phyloP scores from a whole-genome alignment of 2,888 invertebrate genomes.

The Archaeoteleia sp. region DNA sequence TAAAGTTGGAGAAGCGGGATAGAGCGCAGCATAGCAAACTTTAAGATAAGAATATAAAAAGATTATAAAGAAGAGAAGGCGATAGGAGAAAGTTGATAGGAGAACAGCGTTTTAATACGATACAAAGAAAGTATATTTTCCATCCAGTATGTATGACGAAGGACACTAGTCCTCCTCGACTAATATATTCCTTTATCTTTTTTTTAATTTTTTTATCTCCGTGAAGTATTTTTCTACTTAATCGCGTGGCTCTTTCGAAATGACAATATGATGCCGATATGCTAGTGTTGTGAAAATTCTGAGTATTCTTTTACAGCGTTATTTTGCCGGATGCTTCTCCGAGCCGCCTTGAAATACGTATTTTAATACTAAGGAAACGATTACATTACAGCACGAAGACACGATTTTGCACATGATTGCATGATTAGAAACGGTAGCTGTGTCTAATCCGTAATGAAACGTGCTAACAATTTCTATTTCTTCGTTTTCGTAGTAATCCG shows the following conservation, averaged over 20 bases:
- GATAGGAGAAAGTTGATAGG: constrained; percentile 42
- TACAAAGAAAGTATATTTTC: constrained; percentile 39
- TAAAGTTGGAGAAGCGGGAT: constrained; percentile 36
- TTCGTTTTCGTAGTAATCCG: constrained; percentile 28
- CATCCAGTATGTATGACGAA: constrained; percentile 28
- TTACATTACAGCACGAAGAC: constrained; percentile 27
- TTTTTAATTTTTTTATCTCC: constrained; percentile 11
- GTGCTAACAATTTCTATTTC: constrained; percentile 36
- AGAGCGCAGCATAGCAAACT: constrained; percentile 36
- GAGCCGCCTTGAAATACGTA: constrained; percentile 41
- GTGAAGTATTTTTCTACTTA: neutral
- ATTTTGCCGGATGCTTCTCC: constrained; percentile 32
- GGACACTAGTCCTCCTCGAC: constrained; percentile 19
- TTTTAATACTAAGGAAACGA: constrained; percentile 42
- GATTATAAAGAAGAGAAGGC: constrained; percentile 42
- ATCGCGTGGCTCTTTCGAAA: constrained; percentile 8
- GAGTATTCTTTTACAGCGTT: constrained; percentile 16
- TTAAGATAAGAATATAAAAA: constrained; percentile 46
- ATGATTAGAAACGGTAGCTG: constrained; percentile 31
- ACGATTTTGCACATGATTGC: constrained; percentile 38
- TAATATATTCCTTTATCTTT: constrained; percentile 14
- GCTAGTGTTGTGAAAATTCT: constrained; percentile 32
- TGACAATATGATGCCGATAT: constrained; percentile 13
- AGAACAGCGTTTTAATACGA: constrained; percentile 40
- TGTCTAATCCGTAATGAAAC: constrained; percentile 39